Conservation (phyloP, 2,888 invertebrate genomes). For the Cyrtodaria siliqua region DNA sequence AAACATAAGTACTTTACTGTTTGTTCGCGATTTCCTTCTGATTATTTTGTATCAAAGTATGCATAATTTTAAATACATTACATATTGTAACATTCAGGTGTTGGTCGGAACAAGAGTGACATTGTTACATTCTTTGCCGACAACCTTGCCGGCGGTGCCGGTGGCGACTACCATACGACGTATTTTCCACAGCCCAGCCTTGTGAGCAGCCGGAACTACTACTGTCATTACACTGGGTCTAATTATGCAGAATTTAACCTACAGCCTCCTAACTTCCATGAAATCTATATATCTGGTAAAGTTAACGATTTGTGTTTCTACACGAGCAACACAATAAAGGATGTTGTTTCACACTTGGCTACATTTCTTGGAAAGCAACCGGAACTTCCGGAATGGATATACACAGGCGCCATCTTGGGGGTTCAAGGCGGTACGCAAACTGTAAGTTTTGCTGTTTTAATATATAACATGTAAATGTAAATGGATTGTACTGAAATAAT, state of each 20-base stretch:
- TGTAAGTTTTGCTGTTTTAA: conserved; percentile 62
- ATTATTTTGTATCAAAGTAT: too few species aligned
- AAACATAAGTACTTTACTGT: too few species aligned
- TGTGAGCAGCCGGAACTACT: conserved; percentile 73
- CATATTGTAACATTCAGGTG: too few species aligned
- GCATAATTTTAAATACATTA: too few species aligned
- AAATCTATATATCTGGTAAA: conserved; percentile 67
- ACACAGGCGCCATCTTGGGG: conserved; percentile 76
- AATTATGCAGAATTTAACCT: conserved; percentile 78
- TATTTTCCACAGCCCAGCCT: conserved; percentile 82
- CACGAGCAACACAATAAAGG: conserved; percentile 37
- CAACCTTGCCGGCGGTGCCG: conserved; percentile 62
- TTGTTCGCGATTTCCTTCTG: too few species aligned
- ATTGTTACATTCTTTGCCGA: conserved; percentile 77
- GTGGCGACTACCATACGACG: conserved; percentile 80
- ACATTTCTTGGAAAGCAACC: conserved; percentile 71
- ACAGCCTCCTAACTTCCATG: conserved; percentile 68
- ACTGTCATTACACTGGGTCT: conserved; percentile 72
- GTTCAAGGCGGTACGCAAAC: conserved; percentile 78
- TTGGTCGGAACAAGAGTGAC: conserved; percentile 79
- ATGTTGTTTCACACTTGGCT: conserved; percentile 57
- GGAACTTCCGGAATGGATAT: conserved; percentile 76
- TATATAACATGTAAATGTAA: too few species aligned
- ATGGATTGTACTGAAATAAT: too few species aligned
- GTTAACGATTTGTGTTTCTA: conserved; percentile 64